A percentile compares a stretch with the other conserved stretches of the same genome.
Evolutionary conservation across 2,113 vertebrate species (phyloP).

Genomic region (Poicephalus meyeri): DNA sequence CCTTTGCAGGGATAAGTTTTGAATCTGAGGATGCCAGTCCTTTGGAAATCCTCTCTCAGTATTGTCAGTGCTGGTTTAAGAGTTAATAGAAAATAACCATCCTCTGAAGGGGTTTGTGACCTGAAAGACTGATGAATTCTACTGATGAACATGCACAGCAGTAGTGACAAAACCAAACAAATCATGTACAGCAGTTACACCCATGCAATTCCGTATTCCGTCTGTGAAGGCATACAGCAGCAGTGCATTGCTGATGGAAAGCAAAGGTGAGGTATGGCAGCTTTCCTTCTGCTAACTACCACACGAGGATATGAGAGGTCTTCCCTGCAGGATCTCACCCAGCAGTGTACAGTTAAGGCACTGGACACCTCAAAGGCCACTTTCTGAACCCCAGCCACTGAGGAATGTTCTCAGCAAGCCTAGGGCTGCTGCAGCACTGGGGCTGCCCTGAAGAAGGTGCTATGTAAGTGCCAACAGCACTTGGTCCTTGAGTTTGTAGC

Average conservation of each 20-base stretch:
- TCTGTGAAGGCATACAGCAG: background rate
- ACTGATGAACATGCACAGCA: background rate
- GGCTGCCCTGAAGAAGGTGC: accelerated
- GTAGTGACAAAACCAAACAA: background rate
- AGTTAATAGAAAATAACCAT: background rate
- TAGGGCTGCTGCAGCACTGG: accelerated
- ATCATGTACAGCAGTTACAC: background rate
- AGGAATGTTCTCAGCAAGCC: background rate
- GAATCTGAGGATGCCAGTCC: background rate
- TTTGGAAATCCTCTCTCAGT: background rate
- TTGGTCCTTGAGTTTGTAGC: background rate
- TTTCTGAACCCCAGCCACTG: accelerated
- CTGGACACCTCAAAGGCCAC: accelerated
- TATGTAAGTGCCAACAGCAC: accelerated
- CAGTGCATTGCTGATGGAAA: background rate
- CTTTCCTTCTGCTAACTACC: background rate
- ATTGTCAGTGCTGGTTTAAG: background rate
- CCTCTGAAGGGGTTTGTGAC: background rate
- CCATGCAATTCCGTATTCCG: background rate
- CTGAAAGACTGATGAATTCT: background rate
- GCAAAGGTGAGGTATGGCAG: background rate
- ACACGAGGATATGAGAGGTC: accelerated
- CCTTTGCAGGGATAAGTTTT: background rate
- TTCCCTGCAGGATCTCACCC: background rate
- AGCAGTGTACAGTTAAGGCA: accelerated